A percentile compares a stretch with the other conserved stretches of the same genome.
phyloP scores from a whole-genome alignment of 1,140 invertebrate species.

The Lasioglossum baleicum region DNA sequence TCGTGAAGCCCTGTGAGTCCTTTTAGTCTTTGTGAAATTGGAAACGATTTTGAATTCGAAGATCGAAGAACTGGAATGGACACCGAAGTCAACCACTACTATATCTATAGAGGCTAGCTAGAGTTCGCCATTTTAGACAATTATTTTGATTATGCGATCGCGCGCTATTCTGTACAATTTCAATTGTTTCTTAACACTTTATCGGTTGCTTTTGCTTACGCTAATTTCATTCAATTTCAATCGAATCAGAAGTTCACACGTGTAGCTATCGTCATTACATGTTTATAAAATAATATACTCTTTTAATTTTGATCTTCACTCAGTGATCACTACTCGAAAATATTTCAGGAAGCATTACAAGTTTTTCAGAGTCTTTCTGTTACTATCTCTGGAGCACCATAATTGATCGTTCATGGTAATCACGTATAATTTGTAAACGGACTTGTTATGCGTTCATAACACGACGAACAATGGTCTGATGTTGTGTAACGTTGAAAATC shows the following conservation, averaged over 20 bases:
- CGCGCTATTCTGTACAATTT: not conserved
- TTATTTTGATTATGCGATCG: not conserved
- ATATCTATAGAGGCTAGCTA: not conserved
- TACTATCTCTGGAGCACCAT: too few relatives aligned
- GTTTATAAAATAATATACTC: too few relatives aligned
- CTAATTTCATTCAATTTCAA: not conserved
- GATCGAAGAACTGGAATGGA: slow-evolving; percentile 33
- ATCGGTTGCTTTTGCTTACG: not conserved
- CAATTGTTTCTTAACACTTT: not conserved
- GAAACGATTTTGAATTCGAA: slow-evolving; percentile 36
- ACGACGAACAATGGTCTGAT: too few relatives aligned
- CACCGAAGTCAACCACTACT: slow-evolving; percentile 40
- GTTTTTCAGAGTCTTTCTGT: too few relatives aligned
- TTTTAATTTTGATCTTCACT: too few relatives aligned
- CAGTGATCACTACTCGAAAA: not conserved
- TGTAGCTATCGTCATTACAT: too few relatives aligned
- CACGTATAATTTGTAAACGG: too few relatives aligned
- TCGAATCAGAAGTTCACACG: too few relatives aligned
- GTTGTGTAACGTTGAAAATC: too few relatives aligned
- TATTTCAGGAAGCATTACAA: too few relatives aligned
- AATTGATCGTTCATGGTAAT: too few relatives aligned
- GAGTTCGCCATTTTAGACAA: not conserved
- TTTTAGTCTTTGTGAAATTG: slow-evolving; percentile 10
- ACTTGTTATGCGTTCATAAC: too few relatives aligned
- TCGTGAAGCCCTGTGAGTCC: slow-evolving; percentile 31